phyloP scores from a whole-genome alignment of 30 jellyfish, hydroid and myxozoan genomes.

The Catostylus mosaicus region DNA sequence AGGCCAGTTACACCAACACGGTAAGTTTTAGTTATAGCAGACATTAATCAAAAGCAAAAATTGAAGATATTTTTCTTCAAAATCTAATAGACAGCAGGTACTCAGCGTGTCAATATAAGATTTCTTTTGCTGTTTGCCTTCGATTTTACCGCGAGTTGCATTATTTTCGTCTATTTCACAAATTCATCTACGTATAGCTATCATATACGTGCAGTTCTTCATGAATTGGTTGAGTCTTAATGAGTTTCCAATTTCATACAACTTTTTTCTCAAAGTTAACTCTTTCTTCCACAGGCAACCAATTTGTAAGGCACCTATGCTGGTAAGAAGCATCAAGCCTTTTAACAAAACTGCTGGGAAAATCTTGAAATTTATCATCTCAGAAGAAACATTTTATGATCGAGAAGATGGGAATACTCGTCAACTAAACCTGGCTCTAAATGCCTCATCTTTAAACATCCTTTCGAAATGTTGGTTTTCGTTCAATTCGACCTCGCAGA shows the following conservation, averaged over 20 bases:
- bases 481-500: slow-evolving; percentile 41
- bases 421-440: not conserved
- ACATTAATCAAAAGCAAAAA: no score
- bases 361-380: slow-evolving; percentile 14
- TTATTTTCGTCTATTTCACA: no score
- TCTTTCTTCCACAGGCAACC: slow-evolving; percentile 6
- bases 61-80: no score
- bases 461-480: slow-evolving; percentile 47
- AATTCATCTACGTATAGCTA: no score
- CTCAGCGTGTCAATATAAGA: no score
- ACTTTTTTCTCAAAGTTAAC: no score
- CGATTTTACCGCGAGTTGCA: no score
- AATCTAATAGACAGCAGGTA: no score
- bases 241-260: no score
- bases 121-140: no score
- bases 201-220: no score
- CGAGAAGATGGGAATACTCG: slow-evolving; percentile 89
- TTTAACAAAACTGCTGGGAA: slow-evolving; percentile 40
- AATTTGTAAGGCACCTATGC: slow-evolving; percentile 28
- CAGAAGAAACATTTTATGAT: slow-evolving; percentile 83
- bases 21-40: not conserved
- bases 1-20: slow-evolving; percentile 18
- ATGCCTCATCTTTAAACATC: not conserved
- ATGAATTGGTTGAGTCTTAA: no score
- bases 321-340: slow-evolving; percentile 26